Evolutionary conservation across 2,113 vertebrate species (phyloP).

Genomic region (Saguinus midas): DNA sequence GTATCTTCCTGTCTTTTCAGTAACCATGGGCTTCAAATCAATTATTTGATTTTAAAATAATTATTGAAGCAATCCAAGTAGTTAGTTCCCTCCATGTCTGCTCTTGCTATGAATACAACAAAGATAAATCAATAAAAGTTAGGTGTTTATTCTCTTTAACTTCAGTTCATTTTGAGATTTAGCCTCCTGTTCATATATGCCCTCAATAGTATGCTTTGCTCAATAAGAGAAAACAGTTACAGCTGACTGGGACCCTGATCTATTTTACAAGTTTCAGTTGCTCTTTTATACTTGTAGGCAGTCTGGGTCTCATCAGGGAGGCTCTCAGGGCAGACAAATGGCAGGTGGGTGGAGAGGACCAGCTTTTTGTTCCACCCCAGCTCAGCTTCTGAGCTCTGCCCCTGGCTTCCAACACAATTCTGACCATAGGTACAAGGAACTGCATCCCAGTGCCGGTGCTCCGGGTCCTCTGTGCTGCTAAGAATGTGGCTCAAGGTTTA

Average conservation of each 20-base stretch:
- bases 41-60: not conserved
- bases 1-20: not conserved
- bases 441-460: rapidly evolving
- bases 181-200: not conserved
- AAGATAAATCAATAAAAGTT: not conserved
- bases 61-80: not conserved
- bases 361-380: not conserved
- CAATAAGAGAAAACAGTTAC: rapidly evolving
- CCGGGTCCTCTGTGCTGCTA: rapidly evolving
- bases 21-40: not conserved
- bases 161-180: not conserved
- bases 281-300: not conserved
- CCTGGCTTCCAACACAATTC: not conserved
- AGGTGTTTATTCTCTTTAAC: not conserved
- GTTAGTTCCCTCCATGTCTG: not conserved
- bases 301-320: not conserved
- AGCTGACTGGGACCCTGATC: not conserved
- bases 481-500: not conserved
- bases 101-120: not conserved
- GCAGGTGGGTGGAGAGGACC: not conserved
- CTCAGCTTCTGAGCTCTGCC: not conserved
- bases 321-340: not conserved
- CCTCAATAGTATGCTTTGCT: not conserved
- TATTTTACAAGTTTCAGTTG: not conserved
- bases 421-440: not conserved